Base-by-base conservation (phyloP, 1,140 invertebrate genomes). In the Dendroctonus valens region DNA sequence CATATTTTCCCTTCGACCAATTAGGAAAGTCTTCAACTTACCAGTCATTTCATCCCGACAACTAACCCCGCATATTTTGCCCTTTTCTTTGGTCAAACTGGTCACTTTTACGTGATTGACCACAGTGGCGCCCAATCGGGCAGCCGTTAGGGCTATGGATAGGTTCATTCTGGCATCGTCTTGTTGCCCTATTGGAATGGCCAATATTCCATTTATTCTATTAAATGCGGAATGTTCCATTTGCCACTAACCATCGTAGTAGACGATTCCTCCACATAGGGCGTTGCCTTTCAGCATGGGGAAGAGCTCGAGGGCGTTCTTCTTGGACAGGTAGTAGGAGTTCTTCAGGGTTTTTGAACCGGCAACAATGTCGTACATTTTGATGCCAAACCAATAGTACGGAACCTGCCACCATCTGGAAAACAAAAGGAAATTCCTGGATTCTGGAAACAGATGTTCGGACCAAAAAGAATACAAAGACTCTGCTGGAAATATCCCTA, bases 131-230 rank as follows among this genome's bases (percentile, higher is more conserved):
- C 98, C 98, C 67, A 96, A 87, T 41, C 96, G 83, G 0, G 94
- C 91, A 4, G 98, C 97, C 0, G 97, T 98, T 61, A 99, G 76
- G 6, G 96, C 95, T 58, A 99, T 88, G 0, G 96, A 89, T 59
- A 99, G 80, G 80, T 97, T 97, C 96, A 99, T 99, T 67, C 98
- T 85, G 3, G 98, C 95, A 81, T 99, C 98, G 80, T 99, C 97
- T 82, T 99, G 97, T 80, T 97, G 95, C 49, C 96, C 93, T 96
- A 11, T 26, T 26, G 26, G 26, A 26, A 26, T 26, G 26, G 51
- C n/a, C 7, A 58, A 46, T 44, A 65, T 61, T 26, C 26, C 3
- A 26, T 26, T 26, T 26, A 26, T 26, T 26, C 26, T 26, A 26
- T 26, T 26, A 26, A 26, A 26, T 26, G 26, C 26, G 26, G 26